Percentiles rank a stretch among this genome's conserved stretches.
Conservation (phyloP, 2,888 invertebrate genomes). For the Drosophila mimica region DNA sequence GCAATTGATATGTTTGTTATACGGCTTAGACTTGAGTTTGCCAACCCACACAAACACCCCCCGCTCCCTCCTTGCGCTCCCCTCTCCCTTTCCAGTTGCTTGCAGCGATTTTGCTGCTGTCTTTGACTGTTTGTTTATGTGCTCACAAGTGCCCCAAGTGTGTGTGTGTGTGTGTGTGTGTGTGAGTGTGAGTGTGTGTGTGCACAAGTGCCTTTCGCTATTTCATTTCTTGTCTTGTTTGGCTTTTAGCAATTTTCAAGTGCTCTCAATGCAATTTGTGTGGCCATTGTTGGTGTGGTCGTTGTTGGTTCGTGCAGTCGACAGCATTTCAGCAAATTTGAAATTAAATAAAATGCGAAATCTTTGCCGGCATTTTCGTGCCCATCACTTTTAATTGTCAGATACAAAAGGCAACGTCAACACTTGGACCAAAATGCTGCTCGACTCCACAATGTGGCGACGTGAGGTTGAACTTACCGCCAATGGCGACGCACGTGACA, state of each 20-base stretch:
- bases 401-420: constrained; percentile 73
- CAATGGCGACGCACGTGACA: constrained; percentile 93
- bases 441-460: constrained; percentile 8
- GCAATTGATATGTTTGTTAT: constrained; percentile 81
- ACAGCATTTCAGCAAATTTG: constrained; percentile 71
- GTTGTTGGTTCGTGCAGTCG: constrained; percentile 64
- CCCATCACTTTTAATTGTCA: constrained; percentile 79
- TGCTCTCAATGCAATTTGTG: constrained; percentile 82
- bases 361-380: constrained; percentile 69
- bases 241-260: constrained; percentile 82
- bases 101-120: constrained; percentile 69
- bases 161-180: constrained; percentile 9
- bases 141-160: constrained; percentile 63
- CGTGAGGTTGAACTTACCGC: constrained; percentile 88
- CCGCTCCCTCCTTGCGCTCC: not conserved
- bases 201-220: constrained; percentile 79
- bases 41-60: constrained; percentile 1
- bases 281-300: constrained; percentile 59
- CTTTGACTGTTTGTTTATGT: constrained; percentile 77
- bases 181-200: constrained; percentile 44
- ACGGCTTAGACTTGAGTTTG: constrained; percentile 65
- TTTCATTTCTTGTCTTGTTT: constrained; percentile 82
- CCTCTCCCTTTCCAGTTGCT: constrained; percentile 26
- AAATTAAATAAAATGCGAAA: constrained; percentile 78
- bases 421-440: constrained; percentile 58